Evolutionary conservation across 2,113 vertebrate genomes (phyloP).

Genomic region (Lagenorhynchus albirostris): DNA sequence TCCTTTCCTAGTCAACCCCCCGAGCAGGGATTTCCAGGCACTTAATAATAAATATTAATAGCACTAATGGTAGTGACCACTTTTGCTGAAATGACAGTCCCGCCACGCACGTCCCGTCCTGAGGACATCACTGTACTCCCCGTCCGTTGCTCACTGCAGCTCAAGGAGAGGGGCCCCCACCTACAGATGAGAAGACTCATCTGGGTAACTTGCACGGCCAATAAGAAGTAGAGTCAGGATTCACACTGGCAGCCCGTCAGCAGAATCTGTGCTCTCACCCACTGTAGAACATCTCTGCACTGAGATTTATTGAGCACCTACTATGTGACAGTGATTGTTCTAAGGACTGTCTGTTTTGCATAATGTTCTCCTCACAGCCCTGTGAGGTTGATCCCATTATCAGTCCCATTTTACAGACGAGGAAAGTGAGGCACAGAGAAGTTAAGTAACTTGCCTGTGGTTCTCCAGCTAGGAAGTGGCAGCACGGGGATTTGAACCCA

Average conservation of each 20-base stretch:
- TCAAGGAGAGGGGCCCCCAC: not conserved
- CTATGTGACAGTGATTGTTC: not conserved
- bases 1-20: not conserved
- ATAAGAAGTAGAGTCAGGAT: not conserved
- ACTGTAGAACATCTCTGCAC: rapidly evolving
- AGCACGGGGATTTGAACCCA: not conserved
- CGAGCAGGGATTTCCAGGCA: not conserved
- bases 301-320: not conserved
- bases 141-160: rapidly evolving
- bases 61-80: not conserved
- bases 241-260: rapidly evolving
- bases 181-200: not conserved
- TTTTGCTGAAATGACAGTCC: too few species aligned
- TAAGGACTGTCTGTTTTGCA: not conserved
- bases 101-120: rapidly evolving
- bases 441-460: not conserved
- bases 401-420: rapidly evolving
- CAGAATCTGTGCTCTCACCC: not conserved
- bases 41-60: not conserved
- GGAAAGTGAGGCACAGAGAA: not conserved
- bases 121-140: rapidly evolving
- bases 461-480: not conserved
- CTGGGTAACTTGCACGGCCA: not conserved
- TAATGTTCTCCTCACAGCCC: not conserved
- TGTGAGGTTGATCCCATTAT: rapidly evolving